Conservation (phyloP, 2,113 vertebrate species). For the Leiothrix lutea region DNA sequence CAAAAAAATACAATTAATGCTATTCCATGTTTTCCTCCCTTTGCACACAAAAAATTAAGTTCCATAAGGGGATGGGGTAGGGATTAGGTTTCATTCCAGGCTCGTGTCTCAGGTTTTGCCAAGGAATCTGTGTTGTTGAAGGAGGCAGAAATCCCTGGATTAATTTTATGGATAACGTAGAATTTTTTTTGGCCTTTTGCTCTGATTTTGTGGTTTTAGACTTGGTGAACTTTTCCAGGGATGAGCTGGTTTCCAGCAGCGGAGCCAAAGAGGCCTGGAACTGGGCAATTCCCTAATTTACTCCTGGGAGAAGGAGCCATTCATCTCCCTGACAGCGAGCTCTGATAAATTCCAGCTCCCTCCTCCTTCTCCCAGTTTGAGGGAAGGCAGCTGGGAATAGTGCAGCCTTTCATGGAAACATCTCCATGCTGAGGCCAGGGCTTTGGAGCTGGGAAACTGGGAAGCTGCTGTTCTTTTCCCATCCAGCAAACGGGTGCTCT, state of each 20-base stretch:
- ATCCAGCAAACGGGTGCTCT: not conserved
- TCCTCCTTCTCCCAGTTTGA: conserved; percentile 24
- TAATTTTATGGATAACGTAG: not conserved
- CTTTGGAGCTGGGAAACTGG: not conserved
- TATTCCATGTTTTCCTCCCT: not conserved
- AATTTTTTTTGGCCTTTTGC: not conserved
- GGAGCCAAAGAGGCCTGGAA: not conserved
- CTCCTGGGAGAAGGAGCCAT: conserved; percentile 26
- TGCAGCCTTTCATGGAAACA: not conserved
- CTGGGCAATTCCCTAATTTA: not conserved
- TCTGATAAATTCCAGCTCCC: conserved; percentile 27
- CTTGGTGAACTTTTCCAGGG: not conserved
- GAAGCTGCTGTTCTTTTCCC: not conserved
- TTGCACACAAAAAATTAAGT: not conserved
- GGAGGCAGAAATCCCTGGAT: not conserved
- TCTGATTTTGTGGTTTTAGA: not conserved
- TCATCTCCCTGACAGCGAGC: conserved; percentile 14
- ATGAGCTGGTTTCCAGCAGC: not conserved
- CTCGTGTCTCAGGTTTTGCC: not conserved
- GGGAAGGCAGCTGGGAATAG: conserved; percentile 12
- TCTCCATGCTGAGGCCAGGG: not conserved
- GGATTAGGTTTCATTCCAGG: not conserved
- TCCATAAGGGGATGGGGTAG: not conserved
- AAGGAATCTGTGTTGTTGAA: not conserved
- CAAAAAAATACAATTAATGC: not conserved